Evolutionary conservation across 2,797 vertebrate species (phyloP), one percentile per base, ranked within the genome.

Genomic region (Channa striata): DNA sequence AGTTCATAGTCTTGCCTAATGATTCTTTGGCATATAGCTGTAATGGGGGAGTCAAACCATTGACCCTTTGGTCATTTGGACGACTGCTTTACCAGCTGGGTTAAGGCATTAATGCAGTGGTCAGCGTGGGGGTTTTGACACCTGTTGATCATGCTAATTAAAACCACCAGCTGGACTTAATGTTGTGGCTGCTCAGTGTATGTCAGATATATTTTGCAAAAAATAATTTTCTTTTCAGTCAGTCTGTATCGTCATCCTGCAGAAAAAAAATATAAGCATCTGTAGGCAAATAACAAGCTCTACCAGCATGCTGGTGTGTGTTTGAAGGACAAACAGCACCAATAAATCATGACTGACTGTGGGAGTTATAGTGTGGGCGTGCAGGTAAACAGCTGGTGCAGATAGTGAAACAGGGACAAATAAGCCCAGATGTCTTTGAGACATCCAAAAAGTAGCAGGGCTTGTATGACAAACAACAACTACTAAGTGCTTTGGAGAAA

Each of bases 351-450:
- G 43, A 19, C 49, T 46, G 59, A 40, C 37, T 34, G 6, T 52
- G 48, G 11, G 37, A 23, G 25, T 11, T 21, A 13, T 34, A 25
- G 12, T 2, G 7, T 61, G 34, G 34, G 66, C 0, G 30, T 59
- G 39, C 39, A 56, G 37, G 14, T 71, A 71, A 56, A 70, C 61
- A 50, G 59, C 56, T 49, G 42, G 37, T 39, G 30, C 53, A 48
- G 52, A 44, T 17, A 52, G 40, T 17, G 34, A 52, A 53, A 59
- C 12, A 19, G 5, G 20, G 20, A 54, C 43, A 49, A 49, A 61
- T 21, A 21, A 49, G 16, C 17, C 36, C 19, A 25, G 37, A 59
- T 30, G 39, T 74, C 52, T 60, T 42, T 8, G 2, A 14, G 23
- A 47, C 34, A 30, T 23, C 25, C 16, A 5, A 46, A 39, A 21